phyloP scores from a whole-genome alignment of 2,797 vertebrate species.

The Gallirallus australis region DNA sequence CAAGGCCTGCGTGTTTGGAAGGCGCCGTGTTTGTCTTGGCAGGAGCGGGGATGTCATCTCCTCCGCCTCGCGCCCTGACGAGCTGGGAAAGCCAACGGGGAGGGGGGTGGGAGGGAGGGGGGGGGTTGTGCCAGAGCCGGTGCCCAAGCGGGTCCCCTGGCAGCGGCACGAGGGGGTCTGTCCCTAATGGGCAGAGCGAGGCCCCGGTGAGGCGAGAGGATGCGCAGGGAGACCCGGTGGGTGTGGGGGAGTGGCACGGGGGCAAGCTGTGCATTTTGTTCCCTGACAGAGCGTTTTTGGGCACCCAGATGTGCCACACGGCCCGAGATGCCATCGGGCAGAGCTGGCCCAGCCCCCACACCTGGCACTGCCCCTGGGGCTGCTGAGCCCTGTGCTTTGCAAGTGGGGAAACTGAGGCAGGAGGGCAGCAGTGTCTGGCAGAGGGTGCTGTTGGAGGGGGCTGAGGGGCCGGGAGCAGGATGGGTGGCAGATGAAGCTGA shows the following conservation, averaged over 20 bases:
- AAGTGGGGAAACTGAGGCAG: neutral
- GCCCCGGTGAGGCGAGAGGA: rapidly evolving
- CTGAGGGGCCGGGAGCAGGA: rapidly evolving
- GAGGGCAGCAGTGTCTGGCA: neutral
- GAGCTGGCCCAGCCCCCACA: neutral
- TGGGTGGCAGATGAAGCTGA: neutral
- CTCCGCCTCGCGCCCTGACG: neutral
- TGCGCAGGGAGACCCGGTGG: neutral
- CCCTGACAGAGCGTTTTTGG: neutral
- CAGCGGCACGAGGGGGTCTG: neutral
- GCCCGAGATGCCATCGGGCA: neutral
- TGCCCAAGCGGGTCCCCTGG: neutral
- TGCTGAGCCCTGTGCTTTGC: rapidly evolving
- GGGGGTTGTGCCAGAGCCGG: neutral
- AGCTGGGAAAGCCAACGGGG: slow-evolving; percentile 40
- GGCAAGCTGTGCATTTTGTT: neutral
- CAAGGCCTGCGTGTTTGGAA: slow-evolving; percentile 60
- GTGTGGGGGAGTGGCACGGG: rapidly evolving
- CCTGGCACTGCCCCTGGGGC: rapidly evolving
- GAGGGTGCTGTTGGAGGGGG: rapidly evolving
- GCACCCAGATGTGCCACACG: neutral
- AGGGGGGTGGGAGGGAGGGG: neutral
- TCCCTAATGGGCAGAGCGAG: neutral
- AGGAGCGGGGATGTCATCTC: slow-evolving; percentile 58
- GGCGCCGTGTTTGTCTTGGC: slow-evolving; percentile 67